A percentile compares a stretch with the other conserved stretches of the same genome.
Evolutionary conservation across 2,113 vertebrate genomes (phyloP).

Genomic region (Grammomys dolichurus): DNA sequence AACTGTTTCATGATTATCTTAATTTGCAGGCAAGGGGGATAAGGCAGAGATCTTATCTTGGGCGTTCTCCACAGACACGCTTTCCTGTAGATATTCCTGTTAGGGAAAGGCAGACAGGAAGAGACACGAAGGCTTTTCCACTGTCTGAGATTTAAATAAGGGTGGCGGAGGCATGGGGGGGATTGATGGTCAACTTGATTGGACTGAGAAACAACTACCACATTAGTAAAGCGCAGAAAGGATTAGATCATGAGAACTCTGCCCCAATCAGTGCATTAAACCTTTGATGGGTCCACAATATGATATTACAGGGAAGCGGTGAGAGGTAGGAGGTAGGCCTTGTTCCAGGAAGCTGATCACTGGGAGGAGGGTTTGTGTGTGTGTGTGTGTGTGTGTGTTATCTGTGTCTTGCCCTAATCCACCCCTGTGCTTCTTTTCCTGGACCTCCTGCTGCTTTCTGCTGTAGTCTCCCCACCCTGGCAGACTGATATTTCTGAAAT

Average conservation of each 20-base stretch:
- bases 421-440: no score
- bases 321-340: neutral
- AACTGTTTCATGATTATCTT: slow-evolving; percentile 27
- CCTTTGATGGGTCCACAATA: neutral
- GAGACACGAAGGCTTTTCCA: neutral
- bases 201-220: neutral
- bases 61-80: neutral
- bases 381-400: neutral
- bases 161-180: neutral
- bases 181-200: neutral
- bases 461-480: neutral
- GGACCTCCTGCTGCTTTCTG: neutral
- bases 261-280: neutral
- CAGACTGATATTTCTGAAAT: neutral
- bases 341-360: neutral
- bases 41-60: neutral
- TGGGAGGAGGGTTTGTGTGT: neutral
- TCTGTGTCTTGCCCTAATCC: neutral
- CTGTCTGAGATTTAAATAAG: neutral
- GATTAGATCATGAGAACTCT: neutral
- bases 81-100: neutral
- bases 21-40: neutral
- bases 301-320: neutral
- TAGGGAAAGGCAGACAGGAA: neutral
- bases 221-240: neutral